Conservation (phyloP, 2,888 invertebrate genomes). For the Resseliella maxima region DNA sequence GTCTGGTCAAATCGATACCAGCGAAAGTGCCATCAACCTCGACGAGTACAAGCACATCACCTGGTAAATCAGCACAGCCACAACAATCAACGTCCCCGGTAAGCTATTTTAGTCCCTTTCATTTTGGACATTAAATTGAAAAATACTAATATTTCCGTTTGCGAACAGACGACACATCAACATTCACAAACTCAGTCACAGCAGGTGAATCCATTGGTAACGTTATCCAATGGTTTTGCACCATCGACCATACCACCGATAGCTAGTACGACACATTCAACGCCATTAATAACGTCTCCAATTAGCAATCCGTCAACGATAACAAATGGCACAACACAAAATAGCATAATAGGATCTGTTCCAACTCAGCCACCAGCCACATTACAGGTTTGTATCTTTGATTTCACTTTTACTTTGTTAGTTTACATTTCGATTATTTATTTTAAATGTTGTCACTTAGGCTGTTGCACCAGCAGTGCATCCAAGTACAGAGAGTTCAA, state of each 20-base stretch:
- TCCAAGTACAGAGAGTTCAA: constrained; percentile 63
- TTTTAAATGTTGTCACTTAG: constrained; percentile 56
- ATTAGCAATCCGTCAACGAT: constrained; percentile 62
- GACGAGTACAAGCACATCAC: constrained; percentile 61
- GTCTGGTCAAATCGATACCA: constrained; percentile 65
- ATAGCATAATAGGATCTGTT: constrained; percentile 65
- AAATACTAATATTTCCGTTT: background rate
- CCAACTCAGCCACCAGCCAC: constrained; percentile 68
- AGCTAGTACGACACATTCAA: constrained; percentile 62
- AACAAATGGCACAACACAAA: constrained; percentile 59
- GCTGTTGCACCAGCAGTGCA: constrained; percentile 65
- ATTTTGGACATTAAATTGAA: background rate
- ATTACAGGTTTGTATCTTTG: constrained; percentile 7
- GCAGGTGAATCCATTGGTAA: constrained; percentile 60
- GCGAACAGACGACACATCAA: constrained; percentile 39
- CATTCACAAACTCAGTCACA: constrained; percentile 60
- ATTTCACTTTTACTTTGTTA: background rate
- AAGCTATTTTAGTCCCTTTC: background rate
- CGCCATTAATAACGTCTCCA: constrained; percentile 57
- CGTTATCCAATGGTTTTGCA: constrained; percentile 63
- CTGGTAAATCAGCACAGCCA: constrained; percentile 54
- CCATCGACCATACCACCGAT: constrained; percentile 62
- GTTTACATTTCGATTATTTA: background rate
- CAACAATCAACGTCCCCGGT: constrained; percentile 32
- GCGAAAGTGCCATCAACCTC: constrained; percentile 61